Conservation (phyloP, 2,888 invertebrate species). For the Mimumesa dahlbomi region DNA sequence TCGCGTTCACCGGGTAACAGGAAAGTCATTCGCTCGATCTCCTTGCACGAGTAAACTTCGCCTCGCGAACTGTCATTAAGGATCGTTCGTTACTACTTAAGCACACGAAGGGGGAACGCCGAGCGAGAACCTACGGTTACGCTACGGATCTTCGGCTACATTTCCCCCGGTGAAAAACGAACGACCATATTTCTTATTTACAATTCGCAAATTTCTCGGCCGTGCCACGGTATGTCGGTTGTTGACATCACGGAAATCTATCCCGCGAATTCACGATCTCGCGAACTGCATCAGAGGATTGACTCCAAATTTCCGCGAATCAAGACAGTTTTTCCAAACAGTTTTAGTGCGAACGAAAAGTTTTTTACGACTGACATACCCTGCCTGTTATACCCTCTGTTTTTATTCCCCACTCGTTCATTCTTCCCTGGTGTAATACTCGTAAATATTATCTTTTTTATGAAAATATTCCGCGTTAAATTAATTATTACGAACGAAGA, state of each 20-base stretch:
- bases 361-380: too few species aligned
- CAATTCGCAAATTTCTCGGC: neutral
- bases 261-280: neutral
- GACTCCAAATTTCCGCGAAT: neutral
- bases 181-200: neutral
- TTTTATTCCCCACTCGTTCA: too few species aligned
- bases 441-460: too few species aligned
- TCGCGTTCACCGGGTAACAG: conserved; percentile 9
- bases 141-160: conserved; percentile 7
- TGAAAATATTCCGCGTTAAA: too few species aligned
- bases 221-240: neutral
- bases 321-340: neutral
- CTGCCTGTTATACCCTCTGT: too few species aligned
- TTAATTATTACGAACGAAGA: too few species aligned
- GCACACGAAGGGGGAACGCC: conserved; percentile 18
- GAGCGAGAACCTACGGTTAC: conserved; percentile 5
- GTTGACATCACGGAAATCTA: neutral
- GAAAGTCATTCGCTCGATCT: conserved; percentile 32
- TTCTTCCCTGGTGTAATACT: too few species aligned
- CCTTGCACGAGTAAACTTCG: conserved; percentile 31
- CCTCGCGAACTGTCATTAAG: conserved; percentile 42
- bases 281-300: neutral
- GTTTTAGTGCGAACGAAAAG: too few species aligned
- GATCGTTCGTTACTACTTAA: conserved; percentile 41
- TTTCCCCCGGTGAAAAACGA: neutral